These are phyloP conservation scores for Sebastes minor DNA, from an alignment of 2,797 vertebrate genomes.

Conservation along the genomic window DNA sequence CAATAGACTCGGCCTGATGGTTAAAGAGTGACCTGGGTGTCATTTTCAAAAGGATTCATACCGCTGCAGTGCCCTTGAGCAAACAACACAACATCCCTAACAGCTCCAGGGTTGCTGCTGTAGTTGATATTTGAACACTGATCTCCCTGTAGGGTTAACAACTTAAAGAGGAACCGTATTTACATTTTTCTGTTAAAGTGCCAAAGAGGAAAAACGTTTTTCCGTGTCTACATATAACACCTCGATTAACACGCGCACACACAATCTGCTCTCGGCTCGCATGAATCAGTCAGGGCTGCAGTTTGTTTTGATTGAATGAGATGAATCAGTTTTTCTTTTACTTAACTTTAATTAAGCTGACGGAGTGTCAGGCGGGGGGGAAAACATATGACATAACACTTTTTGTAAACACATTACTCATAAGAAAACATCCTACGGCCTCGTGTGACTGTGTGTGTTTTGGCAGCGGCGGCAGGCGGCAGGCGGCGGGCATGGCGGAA, in stretches of 20 bases:
- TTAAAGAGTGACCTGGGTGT: not conserved
- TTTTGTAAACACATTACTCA: slow-evolving; percentile 46
- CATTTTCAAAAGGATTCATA: not conserved
- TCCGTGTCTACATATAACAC: not conserved
- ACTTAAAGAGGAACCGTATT: not conserved
- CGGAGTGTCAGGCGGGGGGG: not conserved
- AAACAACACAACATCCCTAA: not conserved
- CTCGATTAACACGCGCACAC: slow-evolving; percentile 24
- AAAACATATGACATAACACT: slow-evolving; percentile 29
- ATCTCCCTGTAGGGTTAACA: not conserved
- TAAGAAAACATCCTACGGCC: slow-evolving; percentile 50
- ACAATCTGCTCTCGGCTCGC: slow-evolving; percentile 23
- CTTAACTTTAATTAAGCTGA: slow-evolving; percentile 38
- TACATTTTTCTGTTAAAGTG: not conserved
- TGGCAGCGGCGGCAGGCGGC: slow-evolving; percentile 42
- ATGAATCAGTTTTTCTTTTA: slow-evolving; percentile 29
- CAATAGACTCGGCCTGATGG: too few species aligned
- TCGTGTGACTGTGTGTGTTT: slow-evolving; percentile 39
- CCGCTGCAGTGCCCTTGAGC: not conserved
- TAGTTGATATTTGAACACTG: not conserved
- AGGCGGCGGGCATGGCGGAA: not conserved
- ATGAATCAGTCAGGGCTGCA: slow-evolving; percentile 26
- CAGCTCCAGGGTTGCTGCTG: not conserved
- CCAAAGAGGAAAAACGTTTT: slow-evolving; percentile 3
- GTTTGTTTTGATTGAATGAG: slow-evolving; percentile 36